Conservation (phyloP, 2,888 invertebrate species). For the Netelia fuscicornis region DNA sequence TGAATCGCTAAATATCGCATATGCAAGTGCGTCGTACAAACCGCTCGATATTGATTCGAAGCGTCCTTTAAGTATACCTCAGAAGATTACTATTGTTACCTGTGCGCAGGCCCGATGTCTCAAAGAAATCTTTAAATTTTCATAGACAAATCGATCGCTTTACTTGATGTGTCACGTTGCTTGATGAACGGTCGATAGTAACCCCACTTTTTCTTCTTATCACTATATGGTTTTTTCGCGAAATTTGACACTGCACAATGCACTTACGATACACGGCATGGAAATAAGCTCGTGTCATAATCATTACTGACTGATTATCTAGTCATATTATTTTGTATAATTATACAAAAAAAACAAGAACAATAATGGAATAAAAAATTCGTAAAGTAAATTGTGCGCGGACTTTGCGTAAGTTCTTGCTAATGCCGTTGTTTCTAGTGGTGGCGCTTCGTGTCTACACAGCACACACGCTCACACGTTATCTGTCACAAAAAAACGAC, state of each 20-base stretch:
- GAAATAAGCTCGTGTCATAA: background rate
- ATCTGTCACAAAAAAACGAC: constrained; percentile 10
- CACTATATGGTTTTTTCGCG: background rate
- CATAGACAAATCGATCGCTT: constrained; percentile 2
- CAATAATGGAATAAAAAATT: background rate
- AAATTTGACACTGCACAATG: background rate
- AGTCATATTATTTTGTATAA: background rate
- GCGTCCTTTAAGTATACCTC: constrained; percentile 1
- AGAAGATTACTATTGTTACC: constrained; percentile 6
- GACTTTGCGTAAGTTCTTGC: constrained; percentile 19
- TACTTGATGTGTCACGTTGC: too few species aligned
- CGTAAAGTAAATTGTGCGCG: background rate
- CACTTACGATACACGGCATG: background rate
- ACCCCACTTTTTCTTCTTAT: background rate
- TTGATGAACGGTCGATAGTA: background rate
- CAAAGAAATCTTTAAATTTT: constrained; percentile 54
- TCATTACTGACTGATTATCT: background rate
- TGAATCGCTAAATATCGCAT: constrained; percentile 34
- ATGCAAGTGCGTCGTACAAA: background rate
- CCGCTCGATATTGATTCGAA: constrained; percentile 11
- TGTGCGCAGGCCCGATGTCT: constrained; percentile 30
- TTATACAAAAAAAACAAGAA: background rate
- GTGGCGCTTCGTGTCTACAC: constrained; percentile 17
- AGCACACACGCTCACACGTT: background rate
- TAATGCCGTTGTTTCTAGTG: background rate